Evolutionary conservation across 2,113 vertebrate species (phyloP), one percentile per base, ranked within the genome.

Genomic region (Morone chrysops): DNA sequence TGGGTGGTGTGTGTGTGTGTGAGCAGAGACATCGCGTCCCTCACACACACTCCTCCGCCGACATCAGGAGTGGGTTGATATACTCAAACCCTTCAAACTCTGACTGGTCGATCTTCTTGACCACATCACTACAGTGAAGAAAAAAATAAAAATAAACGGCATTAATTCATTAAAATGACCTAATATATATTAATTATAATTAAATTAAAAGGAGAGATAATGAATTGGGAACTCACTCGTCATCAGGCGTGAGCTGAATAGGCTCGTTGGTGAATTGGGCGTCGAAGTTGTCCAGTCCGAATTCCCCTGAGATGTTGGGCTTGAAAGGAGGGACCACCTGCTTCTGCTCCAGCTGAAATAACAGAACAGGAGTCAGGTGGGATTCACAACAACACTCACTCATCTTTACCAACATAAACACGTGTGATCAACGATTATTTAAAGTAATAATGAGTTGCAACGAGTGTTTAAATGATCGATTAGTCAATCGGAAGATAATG

Each of bases 61-160:
- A 99, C 98, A 99, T 99, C 94, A 99, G 87, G 54, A 99, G 97
- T 54, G 98, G 98, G 93, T 99, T 99, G 94, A 99, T 99, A 91
- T 99, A 99, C 94, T 99, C 98, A 65, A 99, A 99, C 22, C 98
- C 98, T 96, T 99, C 98, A 86, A 99, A 99, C 93, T 99, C 98
- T 56, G 98, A 99, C 92, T 99, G 98, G 92, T 99, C 98, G 72
- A 99, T 99, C 96, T 99, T 99, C 95, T 96, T 97, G 76, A 99
- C 97, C 84, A 97, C 96, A 74, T 99, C 98, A 50, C 98, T 99
- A 85, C 6, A 38, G 66, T 2, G 56, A 83, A 91, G 68, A 80
- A n/a, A 51, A 62, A 25, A 57, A 40, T 56, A 25, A 5, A 17
- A 40, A 4, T 7, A 56, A 61, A 43, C 2, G 31, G 3, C 5